Conservation (phyloP, 2,797 vertebrate genomes). For the Chelon labrosus region DNA sequence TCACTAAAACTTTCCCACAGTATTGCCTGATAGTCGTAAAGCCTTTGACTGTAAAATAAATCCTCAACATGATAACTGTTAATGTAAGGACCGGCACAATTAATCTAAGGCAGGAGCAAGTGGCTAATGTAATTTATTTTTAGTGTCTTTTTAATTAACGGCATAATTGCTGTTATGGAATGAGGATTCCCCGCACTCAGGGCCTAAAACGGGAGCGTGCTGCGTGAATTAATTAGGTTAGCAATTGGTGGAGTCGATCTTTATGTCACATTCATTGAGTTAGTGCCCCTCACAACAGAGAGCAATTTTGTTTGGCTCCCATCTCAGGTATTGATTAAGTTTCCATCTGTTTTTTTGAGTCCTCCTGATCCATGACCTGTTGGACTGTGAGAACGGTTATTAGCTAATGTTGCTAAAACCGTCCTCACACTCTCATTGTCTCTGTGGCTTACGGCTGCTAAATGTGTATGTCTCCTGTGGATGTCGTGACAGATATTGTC, state of each 20-base stretch:
- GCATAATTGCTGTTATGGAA: slow-evolving; percentile 73
- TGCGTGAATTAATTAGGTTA: slow-evolving; percentile 69
- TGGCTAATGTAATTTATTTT: slow-evolving; percentile 75
- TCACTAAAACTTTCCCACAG: slow-evolving; percentile 24
- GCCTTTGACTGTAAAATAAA: slow-evolving; percentile 50
- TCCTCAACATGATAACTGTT: slow-evolving; percentile 58
- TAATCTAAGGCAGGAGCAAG: slow-evolving; percentile 72
- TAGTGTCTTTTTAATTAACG: slow-evolving; percentile 78
- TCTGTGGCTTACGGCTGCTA: slow-evolving; percentile 26
- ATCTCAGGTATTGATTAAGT: slow-evolving; percentile 64
- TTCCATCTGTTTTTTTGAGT: slow-evolving; percentile 42
- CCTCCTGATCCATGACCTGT: slow-evolving; percentile 68
- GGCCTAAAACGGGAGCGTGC: slow-evolving; percentile 52
- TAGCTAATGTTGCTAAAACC: slow-evolving; percentile 62
- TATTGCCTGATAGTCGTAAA: slow-evolving; percentile 21
- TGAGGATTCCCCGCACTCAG: slow-evolving; percentile 58
- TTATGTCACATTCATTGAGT: slow-evolving; percentile 70
- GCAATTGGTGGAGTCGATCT: slow-evolving; percentile 60
- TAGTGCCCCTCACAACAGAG: slow-evolving; percentile 54
- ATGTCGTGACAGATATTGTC: slow-evolving; percentile 88
- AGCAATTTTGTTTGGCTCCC: slow-evolving; percentile 51
- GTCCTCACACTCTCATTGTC: slow-evolving; percentile 28
- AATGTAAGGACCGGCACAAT: slow-evolving; percentile 62
- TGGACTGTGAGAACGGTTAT: slow-evolving; percentile 37
- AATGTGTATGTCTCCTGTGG: slow-evolving; percentile 42